A percentile compares a stretch with the other conserved stretches of the same genome.
phyloP scores from a whole-genome alignment of 35 echinoderm and acorn worm species.

The Stichopus chloronotus region DNA sequence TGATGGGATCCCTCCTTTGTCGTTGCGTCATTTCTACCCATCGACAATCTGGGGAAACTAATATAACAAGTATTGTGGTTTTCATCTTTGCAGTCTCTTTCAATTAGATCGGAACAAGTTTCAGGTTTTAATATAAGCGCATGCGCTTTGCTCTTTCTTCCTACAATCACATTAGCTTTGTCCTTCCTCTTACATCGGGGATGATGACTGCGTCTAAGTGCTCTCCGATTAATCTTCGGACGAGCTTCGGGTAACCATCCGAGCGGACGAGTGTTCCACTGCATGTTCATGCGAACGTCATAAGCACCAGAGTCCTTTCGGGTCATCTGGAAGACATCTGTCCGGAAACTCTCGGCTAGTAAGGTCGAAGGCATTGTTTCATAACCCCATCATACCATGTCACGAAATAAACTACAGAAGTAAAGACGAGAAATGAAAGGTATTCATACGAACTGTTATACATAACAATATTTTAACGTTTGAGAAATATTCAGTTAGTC shows the following conservation, averaged over 20 bases:
- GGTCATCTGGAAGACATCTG: neutral
- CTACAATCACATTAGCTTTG: no score
- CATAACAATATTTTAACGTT: no score
- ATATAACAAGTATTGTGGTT: constrained; percentile 28
- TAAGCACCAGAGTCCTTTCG: neutral
- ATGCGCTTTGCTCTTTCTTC: neutral
- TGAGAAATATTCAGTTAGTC: no score
- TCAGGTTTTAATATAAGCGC: neutral
- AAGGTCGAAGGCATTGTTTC: neutral
- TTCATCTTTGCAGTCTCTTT: neutral
- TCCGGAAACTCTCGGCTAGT: neutral
- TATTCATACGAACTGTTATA: no score
- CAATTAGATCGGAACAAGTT: neutral
- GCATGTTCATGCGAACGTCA: neutral
- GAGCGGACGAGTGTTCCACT: constrained; percentile 33
- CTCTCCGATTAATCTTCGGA: neutral
- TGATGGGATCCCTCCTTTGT: neutral
- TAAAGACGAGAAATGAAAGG: neutral
- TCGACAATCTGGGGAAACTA: constrained; percentile 17
- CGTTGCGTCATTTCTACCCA: neutral
- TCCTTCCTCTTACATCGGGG: neutral
- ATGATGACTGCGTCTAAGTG: neutral
- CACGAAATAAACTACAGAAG: neutral
- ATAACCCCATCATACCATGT: neutral
- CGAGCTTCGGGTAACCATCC: constrained; percentile 25